A percentile compares a stretch with the other conserved stretches of the same genome.
These are phyloP conservation scores for Villa cingulata DNA, from an alignment of 2,888 invertebrate genomes.

Conservation along the genomic window DNA sequence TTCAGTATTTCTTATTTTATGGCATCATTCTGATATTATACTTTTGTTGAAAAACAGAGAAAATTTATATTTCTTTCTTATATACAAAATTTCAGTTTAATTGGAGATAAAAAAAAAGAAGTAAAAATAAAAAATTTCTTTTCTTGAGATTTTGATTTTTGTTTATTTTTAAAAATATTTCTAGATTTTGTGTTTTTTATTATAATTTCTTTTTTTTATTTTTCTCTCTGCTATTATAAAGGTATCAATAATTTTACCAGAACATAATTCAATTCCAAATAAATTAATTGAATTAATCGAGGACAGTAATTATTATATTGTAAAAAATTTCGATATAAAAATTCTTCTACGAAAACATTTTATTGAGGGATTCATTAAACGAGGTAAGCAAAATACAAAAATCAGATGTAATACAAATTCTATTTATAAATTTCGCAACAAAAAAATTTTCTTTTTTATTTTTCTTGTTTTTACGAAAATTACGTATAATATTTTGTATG, in stretches of 20 bases:
- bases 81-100: too few relatives aligned
- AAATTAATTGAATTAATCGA: constrained; percentile 24
- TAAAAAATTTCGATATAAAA: constrained; percentile 33
- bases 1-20: too few relatives aligned
- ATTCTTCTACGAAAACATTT: constrained; percentile 39
- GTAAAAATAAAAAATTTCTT: neutral
- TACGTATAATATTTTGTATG: too few relatives aligned
- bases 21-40: too few relatives aligned
- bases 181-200: neutral
- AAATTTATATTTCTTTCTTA: too few relatives aligned
- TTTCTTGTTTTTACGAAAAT: too few relatives aligned
- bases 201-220: constrained; percentile 8
- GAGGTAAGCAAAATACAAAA: constrained; percentile 34
- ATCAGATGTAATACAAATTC: too few relatives aligned
- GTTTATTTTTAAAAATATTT: neutral
- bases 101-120: too few relatives aligned
- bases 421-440: too few relatives aligned
- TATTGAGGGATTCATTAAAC: constrained; percentile 41
- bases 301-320: constrained; percentile 43
- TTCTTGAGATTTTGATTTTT: neutral
- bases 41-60: too few relatives aligned
- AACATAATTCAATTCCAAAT: constrained; percentile 25
- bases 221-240: too few relatives aligned
- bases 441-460: too few relatives aligned
- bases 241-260: constrained; percentile 43